Evolutionary conservation across 2,797 vertebrate species (phyloP).

Genomic region (Eidolon dupreanum): DNA sequence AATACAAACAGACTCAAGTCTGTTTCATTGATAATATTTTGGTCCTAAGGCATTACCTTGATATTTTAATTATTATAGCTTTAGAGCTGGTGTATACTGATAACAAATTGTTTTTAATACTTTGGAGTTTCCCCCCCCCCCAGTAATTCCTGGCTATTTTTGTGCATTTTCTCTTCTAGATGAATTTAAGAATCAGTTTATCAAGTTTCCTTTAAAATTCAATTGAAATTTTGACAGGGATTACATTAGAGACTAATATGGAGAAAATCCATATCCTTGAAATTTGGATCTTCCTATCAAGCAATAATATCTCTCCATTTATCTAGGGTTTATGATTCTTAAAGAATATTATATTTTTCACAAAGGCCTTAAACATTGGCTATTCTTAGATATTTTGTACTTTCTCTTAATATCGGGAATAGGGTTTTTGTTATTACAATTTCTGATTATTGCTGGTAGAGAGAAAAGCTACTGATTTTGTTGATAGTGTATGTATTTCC

Average conservation of each 20-base stretch:
- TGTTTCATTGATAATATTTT: background rate
- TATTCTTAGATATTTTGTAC: background rate
- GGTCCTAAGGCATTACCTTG: background rate
- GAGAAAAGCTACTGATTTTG: background rate
- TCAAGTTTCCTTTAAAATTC: background rate
- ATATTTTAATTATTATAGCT: constrained; percentile 14
- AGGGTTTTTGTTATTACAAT: background rate
- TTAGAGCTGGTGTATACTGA: background rate
- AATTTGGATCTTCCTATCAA: constrained; percentile 23
- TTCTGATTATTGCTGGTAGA: background rate
- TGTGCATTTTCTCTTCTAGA: background rate
- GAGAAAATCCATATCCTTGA: constrained; percentile 3
- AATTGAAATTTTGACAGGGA: background rate
- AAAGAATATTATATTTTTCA: background rate
- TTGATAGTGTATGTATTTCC: background rate
- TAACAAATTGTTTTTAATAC: background rate
- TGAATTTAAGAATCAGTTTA: background rate
- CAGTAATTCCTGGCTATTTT: background rate
- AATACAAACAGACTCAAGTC: background rate
- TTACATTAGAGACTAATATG: background rate
- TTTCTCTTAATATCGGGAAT: background rate
- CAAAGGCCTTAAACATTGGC: background rate
- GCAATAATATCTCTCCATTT: background rate
- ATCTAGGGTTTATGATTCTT: background rate
- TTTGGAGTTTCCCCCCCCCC: background rate